Evolutionary conservation across 2,888 invertebrate species (phyloP).

Genomic region (Netelia fuscicornis): DNA sequence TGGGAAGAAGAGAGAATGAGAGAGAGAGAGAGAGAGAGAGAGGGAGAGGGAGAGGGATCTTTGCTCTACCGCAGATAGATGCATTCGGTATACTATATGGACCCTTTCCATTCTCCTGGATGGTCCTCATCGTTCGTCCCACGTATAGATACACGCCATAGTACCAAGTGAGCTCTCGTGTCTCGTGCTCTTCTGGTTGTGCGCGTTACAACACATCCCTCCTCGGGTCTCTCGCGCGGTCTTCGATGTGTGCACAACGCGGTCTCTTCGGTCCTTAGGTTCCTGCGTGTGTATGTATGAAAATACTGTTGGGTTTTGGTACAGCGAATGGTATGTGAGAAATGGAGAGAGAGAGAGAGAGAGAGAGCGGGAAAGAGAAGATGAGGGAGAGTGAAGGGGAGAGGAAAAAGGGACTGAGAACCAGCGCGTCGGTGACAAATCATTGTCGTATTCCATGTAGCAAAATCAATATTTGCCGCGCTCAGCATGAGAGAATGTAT

Average conservation of each 20-base stretch:
- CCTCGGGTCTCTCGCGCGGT: constrained; percentile 35
- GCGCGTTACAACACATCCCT: constrained; percentile 20
- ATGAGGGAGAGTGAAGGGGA: background rate
- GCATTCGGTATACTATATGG: constrained; percentile 16
- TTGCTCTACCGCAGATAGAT: constrained; percentile 5
- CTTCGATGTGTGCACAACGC: constrained; percentile 35
- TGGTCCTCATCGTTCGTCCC: constrained; percentile 28
- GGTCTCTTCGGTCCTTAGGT: constrained; percentile 19
- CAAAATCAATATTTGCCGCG: constrained; percentile 83
- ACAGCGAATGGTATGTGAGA: background rate
- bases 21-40: no score
- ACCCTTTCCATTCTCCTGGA: constrained; percentile 20
- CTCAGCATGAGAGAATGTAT: constrained; percentile 72
- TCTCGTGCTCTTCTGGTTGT: background rate
- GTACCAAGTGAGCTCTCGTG: constrained; percentile 6
- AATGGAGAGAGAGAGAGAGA: constrained; percentile 49
- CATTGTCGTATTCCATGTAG: constrained; percentile 80
- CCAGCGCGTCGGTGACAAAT: constrained; percentile 79
- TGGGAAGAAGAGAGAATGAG: background rate
- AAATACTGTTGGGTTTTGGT: background rate
- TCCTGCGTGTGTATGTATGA: constrained; percentile 15
- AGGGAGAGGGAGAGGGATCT: constrained; percentile 1
- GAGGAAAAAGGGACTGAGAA: constrained; percentile 23
- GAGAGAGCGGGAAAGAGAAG: background rate
- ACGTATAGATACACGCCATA: constrained; percentile 23